These are phyloP conservation scores for Drosophila macrothrix DNA, from an alignment of 2,888 invertebrate species.

Conservation along the genomic window DNA sequence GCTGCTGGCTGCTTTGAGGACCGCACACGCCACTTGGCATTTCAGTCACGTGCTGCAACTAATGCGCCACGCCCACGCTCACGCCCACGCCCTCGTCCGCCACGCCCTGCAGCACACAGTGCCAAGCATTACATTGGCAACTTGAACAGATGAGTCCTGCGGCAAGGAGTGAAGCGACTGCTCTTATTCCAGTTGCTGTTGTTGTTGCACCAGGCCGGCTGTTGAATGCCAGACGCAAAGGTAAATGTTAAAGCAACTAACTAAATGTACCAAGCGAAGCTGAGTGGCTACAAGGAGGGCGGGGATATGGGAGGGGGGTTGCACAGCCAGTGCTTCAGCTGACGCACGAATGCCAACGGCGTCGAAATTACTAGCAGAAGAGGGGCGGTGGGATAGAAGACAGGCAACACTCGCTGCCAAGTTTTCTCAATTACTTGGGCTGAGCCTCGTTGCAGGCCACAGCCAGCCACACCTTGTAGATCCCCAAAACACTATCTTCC, in stretches of 20 bases:
- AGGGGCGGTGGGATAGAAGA: background rate
- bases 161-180: conserved; percentile 33
- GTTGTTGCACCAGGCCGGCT: conserved; percentile 32
- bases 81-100: conserved; percentile 10
- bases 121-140: conserved; percentile 49
- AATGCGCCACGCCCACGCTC: conserved; percentile 57
- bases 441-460: conserved; percentile 32
- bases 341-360: conserved; percentile 43
- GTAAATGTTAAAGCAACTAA: conserved; percentile 74
- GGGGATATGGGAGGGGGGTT: background rate
- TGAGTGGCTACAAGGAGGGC: conserved; percentile 16
- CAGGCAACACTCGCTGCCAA: conserved; percentile 63
- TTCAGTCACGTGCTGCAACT: conserved; percentile 77
- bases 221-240: conserved; percentile 54
- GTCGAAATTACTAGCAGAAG: background rate
- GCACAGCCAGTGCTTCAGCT: conserved; percentile 24
- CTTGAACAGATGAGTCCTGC: conserved; percentile 59
- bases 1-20: conserved; percentile 27
- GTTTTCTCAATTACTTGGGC: conserved; percentile 75
- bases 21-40: conserved; percentile 54
- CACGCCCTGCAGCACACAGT: conserved; percentile 20
- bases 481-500: background rate
- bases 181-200: conserved; percentile 10
- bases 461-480: conserved; percentile 29
- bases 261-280: conserved; percentile 49